phyloP scores from a whole-genome alignment of 2,888 invertebrate species.

The Xylophagus ater region DNA sequence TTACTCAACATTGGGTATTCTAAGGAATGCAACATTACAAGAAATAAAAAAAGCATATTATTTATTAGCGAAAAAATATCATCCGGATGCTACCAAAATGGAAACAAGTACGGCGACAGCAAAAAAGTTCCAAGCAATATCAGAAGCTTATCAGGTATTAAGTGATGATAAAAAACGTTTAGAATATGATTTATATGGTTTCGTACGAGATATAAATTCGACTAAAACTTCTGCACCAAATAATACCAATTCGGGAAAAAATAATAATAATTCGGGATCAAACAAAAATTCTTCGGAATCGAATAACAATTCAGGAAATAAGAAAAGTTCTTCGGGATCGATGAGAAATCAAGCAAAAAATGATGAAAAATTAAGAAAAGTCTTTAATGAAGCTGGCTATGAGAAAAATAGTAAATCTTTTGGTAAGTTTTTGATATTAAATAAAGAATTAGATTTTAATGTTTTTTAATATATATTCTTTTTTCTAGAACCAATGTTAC shows the following conservation, averaged over 20 bases:
- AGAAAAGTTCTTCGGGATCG: no score
- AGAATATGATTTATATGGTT: constrained; percentile 31
- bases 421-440: no score
- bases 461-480: not conserved
- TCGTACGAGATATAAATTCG: no score
- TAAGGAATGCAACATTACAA: constrained; percentile 23
- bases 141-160: constrained; percentile 92
- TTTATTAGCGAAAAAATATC: constrained; percentile 33
- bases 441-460: not conserved
- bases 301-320: no score
- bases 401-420: no score
- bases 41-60: constrained; percentile 34
- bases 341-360: no score
- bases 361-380: no score
- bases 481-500: not conserved
- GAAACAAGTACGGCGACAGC: constrained; percentile 22
- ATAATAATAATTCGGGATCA: no score
- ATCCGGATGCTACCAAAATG: constrained; percentile 26
- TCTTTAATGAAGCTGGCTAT: no score
- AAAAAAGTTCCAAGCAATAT: constrained; percentile 66
- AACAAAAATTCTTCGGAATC: no score
- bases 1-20: constrained; percentile 30
- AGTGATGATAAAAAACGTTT: constrained; percentile 75
- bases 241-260: no score
- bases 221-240: no score